A percentile compares a stretch with the other conserved stretches of the same genome.
Evolutionary conservation across 2,888 invertebrate species (phyloP).

Genomic region (Aleiodes alternator): DNA sequence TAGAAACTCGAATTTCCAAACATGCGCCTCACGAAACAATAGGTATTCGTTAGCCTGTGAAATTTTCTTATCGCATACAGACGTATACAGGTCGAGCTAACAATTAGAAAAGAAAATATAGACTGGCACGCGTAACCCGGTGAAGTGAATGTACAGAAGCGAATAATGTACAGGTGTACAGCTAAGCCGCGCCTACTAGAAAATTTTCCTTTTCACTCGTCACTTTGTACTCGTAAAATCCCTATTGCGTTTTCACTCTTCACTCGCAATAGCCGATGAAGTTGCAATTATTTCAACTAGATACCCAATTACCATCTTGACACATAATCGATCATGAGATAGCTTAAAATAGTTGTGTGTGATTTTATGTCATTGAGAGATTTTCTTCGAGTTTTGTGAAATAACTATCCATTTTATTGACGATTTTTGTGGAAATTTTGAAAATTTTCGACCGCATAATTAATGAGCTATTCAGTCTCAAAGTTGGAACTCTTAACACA

Average conservation of each 20-base stretch:
- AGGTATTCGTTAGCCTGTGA: slow-evolving; percentile 24
- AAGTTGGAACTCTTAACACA: too few relatives aligned
- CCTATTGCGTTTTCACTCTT: slow-evolving; percentile 16
- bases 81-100: slow-evolving; percentile 58
- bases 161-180: slow-evolving; percentile 36
- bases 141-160: slow-evolving; percentile 50
- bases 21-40: not conserved
- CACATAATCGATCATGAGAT: slow-evolving; percentile 39
- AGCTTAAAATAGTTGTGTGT: not conserved
- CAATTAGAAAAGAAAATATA: slow-evolving; percentile 56
- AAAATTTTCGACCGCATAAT: too few relatives aligned
- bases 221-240: slow-evolving; percentile 15
- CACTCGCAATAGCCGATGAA: slow-evolving; percentile 7
- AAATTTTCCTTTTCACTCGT: slow-evolving; percentile 17
- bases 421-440: too few relatives aligned
- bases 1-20: slow-evolving; percentile 1
- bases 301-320: slow-evolving; percentile 33
- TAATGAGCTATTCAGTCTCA: too few relatives aligned
- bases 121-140: slow-evolving; percentile 55
- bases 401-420: too few relatives aligned
- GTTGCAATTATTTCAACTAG: slow-evolving; percentile 1
- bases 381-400: too few relatives aligned
- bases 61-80: slow-evolving; percentile 50
- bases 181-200: slow-evolving; percentile 43
- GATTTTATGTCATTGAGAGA: too few relatives aligned